These are phyloP conservation scores for Pristis pectinata DNA, from an alignment of 2,797 vertebrate species.

Conservation along the genomic window DNA sequence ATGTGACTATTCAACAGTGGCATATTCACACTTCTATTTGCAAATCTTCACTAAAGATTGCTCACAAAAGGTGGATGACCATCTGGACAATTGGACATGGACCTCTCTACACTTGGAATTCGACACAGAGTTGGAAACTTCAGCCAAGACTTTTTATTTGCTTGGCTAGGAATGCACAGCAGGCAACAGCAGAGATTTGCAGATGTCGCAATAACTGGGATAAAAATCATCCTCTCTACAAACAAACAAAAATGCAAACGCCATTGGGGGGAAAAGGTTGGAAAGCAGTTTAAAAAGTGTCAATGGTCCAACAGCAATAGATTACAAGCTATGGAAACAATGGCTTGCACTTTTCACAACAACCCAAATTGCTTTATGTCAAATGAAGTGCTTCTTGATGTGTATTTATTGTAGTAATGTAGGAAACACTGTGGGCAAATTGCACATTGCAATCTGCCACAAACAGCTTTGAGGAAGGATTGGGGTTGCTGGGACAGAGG, in stretches of 20 bases:
- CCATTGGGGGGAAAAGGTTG: background rate
- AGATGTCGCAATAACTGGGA: background rate
- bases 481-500: no score
- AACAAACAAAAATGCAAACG: background rate
- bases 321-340: background rate
- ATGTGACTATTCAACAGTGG: background rate
- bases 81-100: background rate
- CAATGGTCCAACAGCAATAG: background rate
- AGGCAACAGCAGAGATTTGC: background rate
- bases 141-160: background rate
- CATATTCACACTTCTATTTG: background rate
- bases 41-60: background rate
- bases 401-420: no score
- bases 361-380: background rate
- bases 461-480: no score
- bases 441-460: no score
- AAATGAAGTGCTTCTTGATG: background rate
- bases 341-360: background rate
- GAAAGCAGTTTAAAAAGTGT: background rate
- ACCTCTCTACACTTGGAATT: background rate
- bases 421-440: no score
- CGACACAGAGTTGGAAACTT: background rate
- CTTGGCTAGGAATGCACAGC: constrained; percentile 6
- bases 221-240: constrained; percentile 4
- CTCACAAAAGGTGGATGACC: background rate